Conservation (phyloP, 92 coral and sea anemone genomes). For the Porites lobata region DNA sequence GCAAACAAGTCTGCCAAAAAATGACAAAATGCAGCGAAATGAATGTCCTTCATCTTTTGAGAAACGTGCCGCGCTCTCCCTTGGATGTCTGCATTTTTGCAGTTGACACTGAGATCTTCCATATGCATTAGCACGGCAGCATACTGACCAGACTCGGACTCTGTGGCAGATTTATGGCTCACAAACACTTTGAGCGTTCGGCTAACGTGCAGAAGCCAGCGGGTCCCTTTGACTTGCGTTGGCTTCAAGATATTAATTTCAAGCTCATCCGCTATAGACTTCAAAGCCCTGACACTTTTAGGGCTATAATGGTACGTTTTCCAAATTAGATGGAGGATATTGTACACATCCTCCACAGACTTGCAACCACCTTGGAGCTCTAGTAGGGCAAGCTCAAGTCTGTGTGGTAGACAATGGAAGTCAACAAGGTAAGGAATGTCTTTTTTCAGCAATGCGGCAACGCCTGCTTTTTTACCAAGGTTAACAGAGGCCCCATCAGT, state of each 20-base stretch:
- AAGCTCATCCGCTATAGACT: conserved; percentile 51
- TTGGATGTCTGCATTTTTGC: conserved; percentile 41
- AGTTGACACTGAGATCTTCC: conserved; percentile 58
- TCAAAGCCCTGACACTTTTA: conserved; percentile 32
- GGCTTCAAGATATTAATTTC: conserved; percentile 49
- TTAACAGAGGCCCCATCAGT: conserved; percentile 63
- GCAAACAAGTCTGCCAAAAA: conserved; percentile 54
- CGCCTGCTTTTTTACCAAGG: conserved; percentile 49
- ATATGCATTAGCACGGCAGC: conserved; percentile 45
- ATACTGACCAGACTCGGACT: conserved; percentile 45
- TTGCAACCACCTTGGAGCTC: conserved; percentile 50
- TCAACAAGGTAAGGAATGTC: conserved; percentile 56
- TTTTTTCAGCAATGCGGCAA: conserved; percentile 43
- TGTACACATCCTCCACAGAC: conserved; percentile 42
- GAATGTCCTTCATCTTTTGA: conserved; percentile 35
- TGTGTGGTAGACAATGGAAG: conserved; percentile 63
- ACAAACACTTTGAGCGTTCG: conserved; percentile 59
- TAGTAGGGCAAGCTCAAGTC: conserved; percentile 49
- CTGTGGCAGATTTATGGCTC: background rate
- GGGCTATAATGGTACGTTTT: conserved; percentile 53
- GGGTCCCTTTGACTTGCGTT: conserved; percentile 50
- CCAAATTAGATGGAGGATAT: conserved; percentile 54
- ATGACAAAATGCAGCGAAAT: conserved; percentile 64
- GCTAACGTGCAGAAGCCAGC: conserved; percentile 52
- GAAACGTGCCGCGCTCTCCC: conserved; percentile 42